Evolutionary conservation across 1,140 invertebrate species (phyloP).

Genomic region (Solen grandis): DNA sequence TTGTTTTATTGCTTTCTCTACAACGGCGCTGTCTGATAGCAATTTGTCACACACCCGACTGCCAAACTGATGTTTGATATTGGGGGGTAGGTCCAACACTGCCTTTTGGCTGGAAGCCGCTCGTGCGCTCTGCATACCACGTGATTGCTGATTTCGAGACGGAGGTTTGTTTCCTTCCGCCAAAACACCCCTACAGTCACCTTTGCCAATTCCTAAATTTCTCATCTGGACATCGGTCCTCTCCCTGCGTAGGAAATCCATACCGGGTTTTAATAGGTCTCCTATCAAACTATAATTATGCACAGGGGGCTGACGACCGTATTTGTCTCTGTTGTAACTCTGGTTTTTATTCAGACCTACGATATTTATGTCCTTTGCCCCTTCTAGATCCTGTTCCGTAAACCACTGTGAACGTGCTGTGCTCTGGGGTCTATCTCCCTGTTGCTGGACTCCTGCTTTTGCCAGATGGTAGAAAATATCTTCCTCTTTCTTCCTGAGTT

Average conservation of each 20-base stretch:
- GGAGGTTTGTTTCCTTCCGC: background rate
- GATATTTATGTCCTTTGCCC: slow-evolving; percentile 66
- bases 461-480: slow-evolving; percentile 41
- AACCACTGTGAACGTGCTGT: slow-evolving; percentile 50
- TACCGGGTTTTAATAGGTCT: slow-evolving; percentile 62
- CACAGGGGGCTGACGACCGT: slow-evolving; percentile 58
- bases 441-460: background rate
- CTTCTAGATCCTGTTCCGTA: slow-evolving; percentile 59
- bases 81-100: slow-evolving; percentile 59
- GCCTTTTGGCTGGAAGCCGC: background rate
- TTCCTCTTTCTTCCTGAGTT: slow-evolving; percentile 48
- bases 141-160: too few relatives aligned
- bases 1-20: slow-evolving; percentile 53
- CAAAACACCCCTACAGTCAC: slow-evolving; percentile 32
- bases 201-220: slow-evolving; percentile 39
- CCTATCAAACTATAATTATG: slow-evolving; percentile 70
- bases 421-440: background rate
- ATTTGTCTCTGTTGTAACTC: slow-evolving; percentile 68
- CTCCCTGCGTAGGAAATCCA: slow-evolving; percentile 62
- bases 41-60: slow-evolving; percentile 63
- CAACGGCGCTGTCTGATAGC: slow-evolving; percentile 61
- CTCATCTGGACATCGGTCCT: slow-evolving; percentile 55
- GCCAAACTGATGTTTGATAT: slow-evolving; percentile 69
- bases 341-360: slow-evolving; percentile 59
- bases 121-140: background rate